Evolutionary conservation across 64 coral and sea anemone genomes (phyloP).

Genomic region (Stylophora pistillata): DNA sequence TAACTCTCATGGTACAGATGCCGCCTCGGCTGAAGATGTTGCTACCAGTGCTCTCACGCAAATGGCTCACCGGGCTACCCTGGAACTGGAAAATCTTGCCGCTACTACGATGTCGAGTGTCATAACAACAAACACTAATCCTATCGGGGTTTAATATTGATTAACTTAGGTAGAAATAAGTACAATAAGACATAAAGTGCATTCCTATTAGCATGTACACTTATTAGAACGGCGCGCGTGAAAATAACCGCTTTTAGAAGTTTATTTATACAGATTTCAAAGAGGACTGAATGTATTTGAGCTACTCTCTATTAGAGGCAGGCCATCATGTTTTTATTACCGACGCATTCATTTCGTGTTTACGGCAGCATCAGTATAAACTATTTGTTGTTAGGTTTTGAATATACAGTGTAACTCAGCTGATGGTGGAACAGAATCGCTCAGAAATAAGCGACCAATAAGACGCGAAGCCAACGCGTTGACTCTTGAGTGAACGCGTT

Average conservation of each 20-base stretch:
- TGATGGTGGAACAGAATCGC: no score
- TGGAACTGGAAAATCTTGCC: conserved; percentile 71
- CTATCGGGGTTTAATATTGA: conserved; percentile 27
- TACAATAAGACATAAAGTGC: not conserved
- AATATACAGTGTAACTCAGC: no score
- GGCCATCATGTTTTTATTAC: not conserved
- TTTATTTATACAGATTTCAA: conserved; percentile 22
- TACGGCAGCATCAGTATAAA: not conserved
- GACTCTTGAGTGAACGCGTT: no score
- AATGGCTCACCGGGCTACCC: conserved; percentile 73
- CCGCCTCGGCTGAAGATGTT: conserved; percentile 68
- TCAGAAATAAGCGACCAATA: no score
- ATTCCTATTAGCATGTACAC: not conserved
- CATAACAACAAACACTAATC: conserved; percentile 31
- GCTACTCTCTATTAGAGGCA: not conserved
- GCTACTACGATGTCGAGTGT: conserved; percentile 63
- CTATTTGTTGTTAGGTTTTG: not conserved
- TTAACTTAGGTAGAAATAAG: not conserved
- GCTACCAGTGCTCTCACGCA: conserved; percentile 90
- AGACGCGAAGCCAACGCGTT: no score
- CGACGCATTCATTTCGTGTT: not conserved
- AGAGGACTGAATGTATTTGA: conserved; percentile 4
- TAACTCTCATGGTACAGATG: conserved; percentile 39
- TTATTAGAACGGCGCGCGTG: no score
- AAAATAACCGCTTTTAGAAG: not conserved